Percentiles rank a stretch among this genome's conserved stretches.
Evolutionary conservation across 2,113 vertebrate species (phyloP).

Genomic region (Notothenia rossii): DNA sequence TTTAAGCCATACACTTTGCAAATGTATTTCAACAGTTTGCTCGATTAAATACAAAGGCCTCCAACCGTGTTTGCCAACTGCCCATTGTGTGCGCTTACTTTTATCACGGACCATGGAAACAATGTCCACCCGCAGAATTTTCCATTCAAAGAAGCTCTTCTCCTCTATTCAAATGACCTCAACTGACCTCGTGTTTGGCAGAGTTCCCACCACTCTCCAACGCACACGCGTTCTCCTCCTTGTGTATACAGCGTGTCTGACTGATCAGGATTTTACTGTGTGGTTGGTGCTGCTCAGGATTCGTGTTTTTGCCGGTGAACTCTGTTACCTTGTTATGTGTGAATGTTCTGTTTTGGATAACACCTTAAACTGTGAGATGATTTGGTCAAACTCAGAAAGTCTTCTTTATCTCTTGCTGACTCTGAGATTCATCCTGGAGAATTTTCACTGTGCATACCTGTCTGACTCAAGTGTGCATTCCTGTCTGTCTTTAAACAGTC

Average conservation of each 20-base stretch:
- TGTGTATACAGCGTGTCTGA: background rate
- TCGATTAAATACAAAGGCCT: constrained; percentile 28
- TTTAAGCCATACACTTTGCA: background rate
- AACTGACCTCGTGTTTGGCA: constrained; percentile 25
- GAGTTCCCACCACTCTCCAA: background rate
- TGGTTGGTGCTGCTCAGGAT: background rate
- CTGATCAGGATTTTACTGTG: constrained; percentile 4
- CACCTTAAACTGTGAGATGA: constrained; percentile 9
- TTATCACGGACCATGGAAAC: constrained; percentile 14
- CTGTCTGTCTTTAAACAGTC: constrained; percentile 32
- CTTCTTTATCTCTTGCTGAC: background rate
- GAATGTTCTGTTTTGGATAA: constrained; percentile 6
- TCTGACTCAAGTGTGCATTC: constrained; percentile 29
- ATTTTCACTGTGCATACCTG: constrained; percentile 8
- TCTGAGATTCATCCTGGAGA: background rate
- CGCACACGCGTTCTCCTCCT: background rate
- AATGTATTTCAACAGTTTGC: background rate
- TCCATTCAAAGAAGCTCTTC: constrained; percentile 36
- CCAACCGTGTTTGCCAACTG: background rate
- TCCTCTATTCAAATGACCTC: constrained; percentile 31
- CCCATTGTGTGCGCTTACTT: background rate
- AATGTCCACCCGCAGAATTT: constrained; percentile 19
- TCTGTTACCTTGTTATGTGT: constrained; percentile 7
- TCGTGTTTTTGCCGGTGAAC: constrained; percentile 6
- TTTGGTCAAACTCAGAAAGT: background rate